phyloP scores from a whole-genome alignment of 2,888 invertebrate species.

The Sussaba pulchella region DNA sequence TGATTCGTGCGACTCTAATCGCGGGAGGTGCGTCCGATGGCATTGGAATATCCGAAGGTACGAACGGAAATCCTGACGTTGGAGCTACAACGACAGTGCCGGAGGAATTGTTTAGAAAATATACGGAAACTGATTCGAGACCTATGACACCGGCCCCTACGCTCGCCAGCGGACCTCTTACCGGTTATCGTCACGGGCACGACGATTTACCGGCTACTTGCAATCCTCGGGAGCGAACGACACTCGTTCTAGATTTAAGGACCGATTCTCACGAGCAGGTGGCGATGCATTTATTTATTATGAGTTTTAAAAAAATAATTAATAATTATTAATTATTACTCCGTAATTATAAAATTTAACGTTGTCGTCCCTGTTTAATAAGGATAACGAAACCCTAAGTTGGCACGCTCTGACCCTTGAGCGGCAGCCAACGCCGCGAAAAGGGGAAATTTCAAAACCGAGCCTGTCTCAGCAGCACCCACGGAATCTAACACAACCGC shows the following conservation, averaged over 20 bases:
- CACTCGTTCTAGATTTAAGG: conserved; percentile 83
- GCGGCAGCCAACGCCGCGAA: conserved; percentile 76
- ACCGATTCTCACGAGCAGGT: conserved; percentile 75
- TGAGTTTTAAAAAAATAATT: too few relatives aligned
- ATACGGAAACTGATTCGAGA: conserved; percentile 94
- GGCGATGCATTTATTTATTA: too few relatives aligned
- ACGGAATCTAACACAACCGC: conserved; percentile 47
- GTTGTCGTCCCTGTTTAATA: too few relatives aligned
- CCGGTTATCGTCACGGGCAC: conserved; percentile 66
- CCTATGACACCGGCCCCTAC: conserved; percentile 93
- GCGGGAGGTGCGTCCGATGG: conserved; percentile 63
- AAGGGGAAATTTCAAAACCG: conserved; percentile 71
- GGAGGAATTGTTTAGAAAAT: conserved; percentile 85
- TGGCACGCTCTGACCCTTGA: conserved; percentile 82
- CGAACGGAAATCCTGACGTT: conserved; percentile 40
- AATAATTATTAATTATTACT: too few relatives aligned
- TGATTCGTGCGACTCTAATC: conserved; percentile 77
- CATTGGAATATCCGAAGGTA: conserved; percentile 51
- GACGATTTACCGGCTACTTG: conserved; percentile 74
- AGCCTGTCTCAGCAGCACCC: conserved; percentile 51
- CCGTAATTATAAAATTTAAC: too few relatives aligned
- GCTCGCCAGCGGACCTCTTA: conserved; percentile 86
- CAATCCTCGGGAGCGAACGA: conserved; percentile 80
- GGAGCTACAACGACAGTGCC: conserved; percentile 73
- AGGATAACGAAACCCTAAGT: conserved; percentile 81